Evolutionary conservation across 2,888 invertebrate genomes (phyloP).

Genomic region (Caenorhabditis zanzibari): DNA sequence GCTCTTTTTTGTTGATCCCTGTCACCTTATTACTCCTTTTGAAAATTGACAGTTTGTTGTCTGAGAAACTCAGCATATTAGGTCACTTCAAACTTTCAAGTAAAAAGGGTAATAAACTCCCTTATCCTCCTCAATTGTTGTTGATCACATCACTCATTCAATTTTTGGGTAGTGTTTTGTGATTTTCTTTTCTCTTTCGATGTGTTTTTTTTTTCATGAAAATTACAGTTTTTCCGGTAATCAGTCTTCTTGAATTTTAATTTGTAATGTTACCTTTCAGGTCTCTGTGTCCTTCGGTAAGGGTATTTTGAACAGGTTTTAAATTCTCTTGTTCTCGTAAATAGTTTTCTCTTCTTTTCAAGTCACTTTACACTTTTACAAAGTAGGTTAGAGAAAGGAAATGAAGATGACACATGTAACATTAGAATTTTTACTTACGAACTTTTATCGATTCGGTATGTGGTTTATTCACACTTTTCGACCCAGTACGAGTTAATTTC

Average conservation of each 20-base stretch:
- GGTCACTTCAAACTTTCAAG: too few species aligned
- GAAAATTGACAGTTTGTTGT: too few species aligned
- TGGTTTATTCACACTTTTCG: neutral
- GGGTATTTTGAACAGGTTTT: constrained; percentile 21
- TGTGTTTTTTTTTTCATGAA: neutral
- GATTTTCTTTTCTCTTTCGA: constrained; percentile 11
- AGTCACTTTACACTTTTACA: constrained; percentile 28
- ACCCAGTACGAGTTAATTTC: too few species aligned
- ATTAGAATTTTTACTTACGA: too few species aligned
- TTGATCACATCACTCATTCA: constrained; percentile 27
- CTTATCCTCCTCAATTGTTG: constrained; percentile 35
- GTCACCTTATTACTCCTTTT: too few species aligned
- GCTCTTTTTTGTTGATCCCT: neutral
- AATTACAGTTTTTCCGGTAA: neutral
- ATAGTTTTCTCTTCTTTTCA: constrained; percentile 7
- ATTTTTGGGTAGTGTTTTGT: constrained; percentile 28
- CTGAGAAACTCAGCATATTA: too few species aligned
- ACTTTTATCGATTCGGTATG: neutral
- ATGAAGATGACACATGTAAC: neutral
- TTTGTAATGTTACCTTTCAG: constrained; percentile 3
- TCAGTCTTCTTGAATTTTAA: neutral
- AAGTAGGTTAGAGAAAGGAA: constrained; percentile 41
- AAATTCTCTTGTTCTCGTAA: too few species aligned
- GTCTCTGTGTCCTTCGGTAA: neutral
- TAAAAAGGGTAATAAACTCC: neutral